Evolutionary conservation across 2,113 vertebrate genomes (phyloP).

Genomic region (Bos javanicus): DNA sequence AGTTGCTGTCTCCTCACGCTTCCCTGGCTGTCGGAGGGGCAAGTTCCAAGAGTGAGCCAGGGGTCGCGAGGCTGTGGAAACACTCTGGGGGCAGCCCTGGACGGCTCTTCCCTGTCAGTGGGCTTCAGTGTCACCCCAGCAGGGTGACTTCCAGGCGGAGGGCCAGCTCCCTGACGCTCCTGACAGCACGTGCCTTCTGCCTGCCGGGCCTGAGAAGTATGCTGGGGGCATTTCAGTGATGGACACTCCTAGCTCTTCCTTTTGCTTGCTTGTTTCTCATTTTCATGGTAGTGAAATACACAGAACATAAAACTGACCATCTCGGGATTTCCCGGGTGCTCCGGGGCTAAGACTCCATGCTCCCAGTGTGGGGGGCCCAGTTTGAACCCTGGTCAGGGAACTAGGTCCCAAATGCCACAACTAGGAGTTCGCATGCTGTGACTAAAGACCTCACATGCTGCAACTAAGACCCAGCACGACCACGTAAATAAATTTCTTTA

Average conservation of each 20-base stretch:
- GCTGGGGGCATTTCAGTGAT: not conserved
- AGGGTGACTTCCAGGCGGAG: not conserved
- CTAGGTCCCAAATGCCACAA: not conserved
- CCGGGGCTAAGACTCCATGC: not conserved
- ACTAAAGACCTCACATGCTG: not conserved
- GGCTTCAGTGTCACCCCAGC: not conserved
- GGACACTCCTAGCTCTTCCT: not conserved
- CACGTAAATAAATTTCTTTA: not conserved
- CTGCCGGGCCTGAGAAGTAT: not conserved
- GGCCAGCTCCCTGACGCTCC: not conserved
- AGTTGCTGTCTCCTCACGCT: not conserved
- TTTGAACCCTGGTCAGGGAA: not conserved
- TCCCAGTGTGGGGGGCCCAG: rapidly evolving
- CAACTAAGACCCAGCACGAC: not conserved
- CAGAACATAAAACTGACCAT: not conserved
- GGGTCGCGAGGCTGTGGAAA: not conserved
- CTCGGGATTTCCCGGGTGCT: not conserved
- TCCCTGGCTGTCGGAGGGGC: not conserved
- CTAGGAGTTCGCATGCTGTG: not conserved
- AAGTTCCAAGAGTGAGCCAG: not conserved
- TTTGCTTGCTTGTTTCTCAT: not conserved
- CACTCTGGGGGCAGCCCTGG: not conserved
- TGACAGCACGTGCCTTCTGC: not conserved
- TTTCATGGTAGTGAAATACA: not conserved
- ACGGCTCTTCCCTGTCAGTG: not conserved